These are phyloP conservation scores for Gallirallus australis DNA, from an alignment of 2,797 vertebrate species.

Conservation along the genomic window DNA sequence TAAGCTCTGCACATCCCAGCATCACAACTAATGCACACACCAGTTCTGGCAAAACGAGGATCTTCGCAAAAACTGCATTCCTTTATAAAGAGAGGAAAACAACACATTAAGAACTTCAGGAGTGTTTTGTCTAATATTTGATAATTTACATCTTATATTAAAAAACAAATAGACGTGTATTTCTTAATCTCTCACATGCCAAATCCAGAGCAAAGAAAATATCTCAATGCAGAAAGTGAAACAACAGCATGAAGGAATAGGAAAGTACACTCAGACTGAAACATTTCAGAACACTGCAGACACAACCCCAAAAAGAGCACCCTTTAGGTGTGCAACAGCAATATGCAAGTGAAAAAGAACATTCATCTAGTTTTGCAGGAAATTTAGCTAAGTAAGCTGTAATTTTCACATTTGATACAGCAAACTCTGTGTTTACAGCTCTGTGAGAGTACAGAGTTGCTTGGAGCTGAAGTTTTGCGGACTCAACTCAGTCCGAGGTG, in stretches of 20 bases:
- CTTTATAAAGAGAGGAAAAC: constrained; percentile 70
- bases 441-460: not conserved
- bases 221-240: not conserved
- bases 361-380: not conserved
- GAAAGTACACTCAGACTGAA: not conserved
- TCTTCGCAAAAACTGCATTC: constrained; percentile 99
- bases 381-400: not conserved
- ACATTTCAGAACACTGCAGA: not conserved
- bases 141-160: not conserved
- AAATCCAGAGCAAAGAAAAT: not conserved
- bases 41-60: constrained; percentile 93
- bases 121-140: not conserved
- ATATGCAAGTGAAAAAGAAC: rapidly evolving
- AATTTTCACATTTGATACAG: not conserved
- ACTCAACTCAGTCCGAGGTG: no score
- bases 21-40: constrained; percentile 98
- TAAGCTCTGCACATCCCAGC: constrained; percentile 98
- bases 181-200: not conserved
- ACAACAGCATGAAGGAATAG: not conserved
- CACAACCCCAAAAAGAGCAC: not conserved
- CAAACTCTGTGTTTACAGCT: not conserved
- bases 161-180: not conserved
- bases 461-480: no score
- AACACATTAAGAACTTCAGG: not conserved
- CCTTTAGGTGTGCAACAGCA: not conserved